A percentile compares a stretch with the other conserved stretches of the same genome.
Evolutionary conservation across 2,888 invertebrate species (phyloP).

Genomic region (Eurytoma californica): DNA sequence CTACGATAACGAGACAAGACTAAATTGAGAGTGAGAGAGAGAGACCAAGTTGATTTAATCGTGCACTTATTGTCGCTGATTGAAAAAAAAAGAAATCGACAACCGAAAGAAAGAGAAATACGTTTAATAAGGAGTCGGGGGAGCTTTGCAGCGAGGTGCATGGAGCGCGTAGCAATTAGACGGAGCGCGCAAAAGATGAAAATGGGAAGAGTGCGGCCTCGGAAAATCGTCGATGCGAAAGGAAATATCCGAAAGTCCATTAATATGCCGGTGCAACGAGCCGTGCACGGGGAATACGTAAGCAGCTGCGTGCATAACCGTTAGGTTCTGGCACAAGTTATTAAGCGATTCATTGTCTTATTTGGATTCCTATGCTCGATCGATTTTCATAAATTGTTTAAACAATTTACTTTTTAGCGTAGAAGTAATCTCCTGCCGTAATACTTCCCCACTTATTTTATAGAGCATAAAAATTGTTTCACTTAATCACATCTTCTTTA

Average conservation of each 20-base stretch:
- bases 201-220: constrained; percentile 2
- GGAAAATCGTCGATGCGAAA: constrained; percentile 58
- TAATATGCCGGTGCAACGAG: constrained; percentile 59
- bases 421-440: no score
- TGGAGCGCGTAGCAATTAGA: constrained; percentile 31
- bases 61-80: constrained; percentile 31
- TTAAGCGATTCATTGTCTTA: constrained; percentile 22
- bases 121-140: not conserved
- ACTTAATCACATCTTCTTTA: no score
- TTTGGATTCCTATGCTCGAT: not conserved
- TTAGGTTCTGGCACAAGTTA: constrained; percentile 15
- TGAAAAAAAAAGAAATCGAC: constrained; percentile 1
- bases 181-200: constrained; percentile 24
- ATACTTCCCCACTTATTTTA: no score
- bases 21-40: not conserved
- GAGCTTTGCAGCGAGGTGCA: not conserved
- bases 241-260: constrained; percentile 69
- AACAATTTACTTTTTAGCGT: no score
- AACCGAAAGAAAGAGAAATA: not conserved
- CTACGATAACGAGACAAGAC: not conserved
- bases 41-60: constrained; percentile 11
- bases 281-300: constrained; percentile 65
- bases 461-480: no score
- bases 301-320: constrained; percentile 61
- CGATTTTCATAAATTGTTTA: not conserved